These are phyloP conservation scores for Odontocerum albicorne DNA, from an alignment of 2,888 invertebrate species.

Conservation along the genomic window DNA sequence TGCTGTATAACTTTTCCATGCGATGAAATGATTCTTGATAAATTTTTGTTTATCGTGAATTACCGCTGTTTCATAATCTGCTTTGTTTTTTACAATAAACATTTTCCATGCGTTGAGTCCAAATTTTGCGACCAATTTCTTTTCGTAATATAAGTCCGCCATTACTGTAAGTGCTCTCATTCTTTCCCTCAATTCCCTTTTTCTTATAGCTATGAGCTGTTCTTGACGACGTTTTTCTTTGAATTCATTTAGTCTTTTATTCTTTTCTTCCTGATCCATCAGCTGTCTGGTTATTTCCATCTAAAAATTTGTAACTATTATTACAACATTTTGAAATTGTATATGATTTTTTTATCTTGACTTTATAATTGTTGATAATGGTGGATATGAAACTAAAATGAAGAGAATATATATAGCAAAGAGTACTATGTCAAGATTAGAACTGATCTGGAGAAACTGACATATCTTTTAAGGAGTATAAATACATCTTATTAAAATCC, in stretches of 20 bases:
- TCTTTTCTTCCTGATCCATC: constrained; percentile 64
- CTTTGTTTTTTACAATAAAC: constrained; percentile 46
- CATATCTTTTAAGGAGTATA: no score
- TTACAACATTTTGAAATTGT: background rate
- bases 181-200: constrained; percentile 56
- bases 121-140: constrained; percentile 47
- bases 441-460: no score
- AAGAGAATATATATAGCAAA: no score
- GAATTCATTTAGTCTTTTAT: constrained; percentile 60
- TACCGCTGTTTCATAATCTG: constrained; percentile 52
- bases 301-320: constrained; percentile 40
- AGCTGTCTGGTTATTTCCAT: constrained; percentile 54
- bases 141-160: constrained; percentile 56
- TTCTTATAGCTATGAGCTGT: constrained; percentile 62
- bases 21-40: constrained; percentile 52
- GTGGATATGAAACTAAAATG: no score
- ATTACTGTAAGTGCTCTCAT: constrained; percentile 53
- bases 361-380: no score
- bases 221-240: constrained; percentile 63
- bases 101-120: constrained; percentile 47
- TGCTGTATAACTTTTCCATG: constrained; percentile 58
- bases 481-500: no score
- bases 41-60: constrained; percentile 51
- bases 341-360: no score
- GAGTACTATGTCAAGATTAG: no score